Evolutionary conservation across 1,140 invertebrate species (phyloP).

Genomic region (Fopius arisanus): DNA sequence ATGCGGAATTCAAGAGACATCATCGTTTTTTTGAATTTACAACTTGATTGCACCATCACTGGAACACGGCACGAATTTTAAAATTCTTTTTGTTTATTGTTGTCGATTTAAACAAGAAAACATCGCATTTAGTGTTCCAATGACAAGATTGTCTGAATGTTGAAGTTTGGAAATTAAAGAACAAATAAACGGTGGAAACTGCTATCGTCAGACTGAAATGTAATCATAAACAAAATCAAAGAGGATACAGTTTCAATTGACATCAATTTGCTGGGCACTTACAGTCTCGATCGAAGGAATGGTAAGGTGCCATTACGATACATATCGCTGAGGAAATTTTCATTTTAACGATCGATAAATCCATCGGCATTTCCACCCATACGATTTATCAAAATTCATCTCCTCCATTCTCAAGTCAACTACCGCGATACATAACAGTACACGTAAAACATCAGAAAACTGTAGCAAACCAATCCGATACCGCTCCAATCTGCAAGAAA

Average conservation of each 20-base stretch:
- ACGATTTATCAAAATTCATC: constrained; percentile 54
- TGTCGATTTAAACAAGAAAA: too few species aligned
- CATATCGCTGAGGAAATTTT: background rate
- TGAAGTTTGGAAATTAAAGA: background rate
- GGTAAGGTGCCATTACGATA: background rate
- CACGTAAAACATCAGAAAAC: background rate
- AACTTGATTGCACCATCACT: too few species aligned
- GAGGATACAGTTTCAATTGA: background rate
- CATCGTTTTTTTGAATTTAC: too few species aligned
- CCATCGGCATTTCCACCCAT: background rate
- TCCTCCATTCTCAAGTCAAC: constrained; percentile 31
- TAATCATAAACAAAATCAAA: background rate
- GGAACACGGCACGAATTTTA: too few species aligned
- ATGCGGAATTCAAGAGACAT: too few species aligned
- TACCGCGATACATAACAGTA: constrained; percentile 19
- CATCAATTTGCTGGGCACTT: background rate
- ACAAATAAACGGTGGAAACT: too few species aligned
- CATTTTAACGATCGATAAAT: constrained; percentile 4
- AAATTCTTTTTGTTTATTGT: too few species aligned
- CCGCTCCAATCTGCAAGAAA: constrained; percentile 39
- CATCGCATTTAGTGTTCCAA: too few species aligned
- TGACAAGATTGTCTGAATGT: too few species aligned
- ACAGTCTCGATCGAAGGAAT: background rate
- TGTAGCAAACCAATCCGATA: constrained; percentile 7
- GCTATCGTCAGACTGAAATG: too few species aligned